Conservation (phyloP, 2,888 invertebrate genomes). For the Xestia c-nigrum region DNA sequence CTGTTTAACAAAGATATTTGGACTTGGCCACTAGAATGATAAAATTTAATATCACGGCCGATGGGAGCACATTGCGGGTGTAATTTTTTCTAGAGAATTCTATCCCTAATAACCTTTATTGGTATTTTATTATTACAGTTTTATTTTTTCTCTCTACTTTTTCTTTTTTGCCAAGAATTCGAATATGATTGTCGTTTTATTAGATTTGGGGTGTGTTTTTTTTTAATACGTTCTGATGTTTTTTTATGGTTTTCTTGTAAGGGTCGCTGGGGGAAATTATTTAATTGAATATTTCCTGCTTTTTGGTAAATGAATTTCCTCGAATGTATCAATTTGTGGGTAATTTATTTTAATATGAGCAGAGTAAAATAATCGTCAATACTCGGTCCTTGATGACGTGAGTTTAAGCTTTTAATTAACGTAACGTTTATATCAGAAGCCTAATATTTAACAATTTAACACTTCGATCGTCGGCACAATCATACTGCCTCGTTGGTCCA, state of each 20-base stretch:
- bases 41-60: constrained; percentile 83
- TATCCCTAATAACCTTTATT: constrained; percentile 74
- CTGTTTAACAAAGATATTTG: constrained; percentile 84
- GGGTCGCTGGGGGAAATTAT: neutral
- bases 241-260: neutral
- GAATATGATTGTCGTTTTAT: constrained; percentile 63
- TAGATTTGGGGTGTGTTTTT: constrained; percentile 41
- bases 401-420: too few species aligned
- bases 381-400: neutral
- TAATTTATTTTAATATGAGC: neutral
- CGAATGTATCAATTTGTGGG: neutral
- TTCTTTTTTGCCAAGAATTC: constrained; percentile 47
- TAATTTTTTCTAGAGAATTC: constrained; percentile 76
- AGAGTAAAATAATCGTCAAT: too few species aligned
- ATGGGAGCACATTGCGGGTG: constrained; percentile 65
- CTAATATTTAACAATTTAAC: too few species aligned
- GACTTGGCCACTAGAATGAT: constrained; percentile 78
- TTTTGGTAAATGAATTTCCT: neutral
- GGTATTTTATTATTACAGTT: constrained; percentile 73
- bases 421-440: too few species aligned
- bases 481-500: too few species aligned
- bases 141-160: constrained; percentile 33
- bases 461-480: too few species aligned
- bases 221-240: constrained; percentile 52
- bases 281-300: constrained; percentile 9